Evolutionary conservation across 2,888 invertebrate species (phyloP), one percentile per base, ranked within the genome.

Genomic region (Nineta flava): DNA sequence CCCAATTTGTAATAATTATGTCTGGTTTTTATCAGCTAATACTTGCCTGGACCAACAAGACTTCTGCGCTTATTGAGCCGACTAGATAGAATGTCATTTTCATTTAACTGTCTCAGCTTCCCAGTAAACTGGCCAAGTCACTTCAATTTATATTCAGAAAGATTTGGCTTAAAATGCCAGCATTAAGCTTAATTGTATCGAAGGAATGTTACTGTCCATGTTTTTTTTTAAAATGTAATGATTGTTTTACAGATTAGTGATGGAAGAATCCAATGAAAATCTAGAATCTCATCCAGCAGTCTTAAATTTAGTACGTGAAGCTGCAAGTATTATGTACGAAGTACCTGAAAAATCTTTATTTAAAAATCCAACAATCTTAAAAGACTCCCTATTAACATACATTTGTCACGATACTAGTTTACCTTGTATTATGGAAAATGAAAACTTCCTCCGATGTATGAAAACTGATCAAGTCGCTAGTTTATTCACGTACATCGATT

Each of bases 301-400:
- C 12, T 73, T 77, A 35, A 77, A 79, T 10, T 69, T 87, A 6
- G 79, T 87, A 26, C 76, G 75, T 51, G 78, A 77, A 59, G 74
- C 76, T 35, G 80, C 75, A 19, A 77, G 69, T 62, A 75, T 73
- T 1, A 74, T 78, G 42, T 87, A 77, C 64, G 83, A 79, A 61
- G 77, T 79, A 41, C 74, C 79, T 55, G 73, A 79, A 58, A 76
- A 77, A 52, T 67, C 64, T n/a, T 62, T 72, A 34, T 64, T 73
- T 2, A 74, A 73, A 1, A 83, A 85, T 63, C 82, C 87, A 0
- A 78, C 80, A 51, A 74, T 79, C 0, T 72, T 87, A 1, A 74
- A 84, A 53, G 95, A 94, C 64, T 86, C 90, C 0, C 66, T 92
- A 7, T 67, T 92, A 41, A 83, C 87, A 0, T 87, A 90, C 60